Evolutionary conservation across 2,888 invertebrate species (phyloP).

Genomic region (Caenorhabditis becei): DNA sequence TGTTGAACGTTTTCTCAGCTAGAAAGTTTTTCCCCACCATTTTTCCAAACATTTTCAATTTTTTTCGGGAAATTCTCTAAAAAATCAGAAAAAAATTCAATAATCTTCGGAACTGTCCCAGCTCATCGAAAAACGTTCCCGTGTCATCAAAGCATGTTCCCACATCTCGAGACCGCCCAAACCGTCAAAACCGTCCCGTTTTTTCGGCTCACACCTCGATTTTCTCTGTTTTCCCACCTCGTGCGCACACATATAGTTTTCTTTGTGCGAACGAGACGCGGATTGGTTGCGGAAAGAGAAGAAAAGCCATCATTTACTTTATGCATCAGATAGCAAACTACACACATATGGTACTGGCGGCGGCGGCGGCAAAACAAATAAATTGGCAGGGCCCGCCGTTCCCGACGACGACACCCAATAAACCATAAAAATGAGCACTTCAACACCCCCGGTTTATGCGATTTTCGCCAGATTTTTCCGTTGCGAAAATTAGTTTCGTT

Average conservation of each 20-base stretch:
- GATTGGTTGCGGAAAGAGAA: constrained; percentile 4
- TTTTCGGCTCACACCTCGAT: neutral
- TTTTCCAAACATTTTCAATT: too few species aligned
- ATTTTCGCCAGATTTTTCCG: neutral
- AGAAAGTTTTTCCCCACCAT: too few species aligned
- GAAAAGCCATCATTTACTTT: constrained; percentile 27
- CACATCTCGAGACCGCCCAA: too few species aligned
- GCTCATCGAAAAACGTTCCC: too few species aligned
- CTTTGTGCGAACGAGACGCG: neutral
- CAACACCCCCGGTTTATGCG: neutral
- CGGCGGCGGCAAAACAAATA: constrained; percentile 16
- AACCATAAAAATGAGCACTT: neutral
- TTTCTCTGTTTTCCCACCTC: neutral
- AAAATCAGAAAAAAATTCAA: too few species aligned
- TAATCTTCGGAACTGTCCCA: too few species aligned
- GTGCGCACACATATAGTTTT: constrained; percentile 9
- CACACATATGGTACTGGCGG: too few species aligned
- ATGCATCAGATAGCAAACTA: constrained; percentile 51
- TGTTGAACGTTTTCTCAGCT: too few species aligned
- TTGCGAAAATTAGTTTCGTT: too few species aligned
- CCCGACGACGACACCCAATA: neutral
- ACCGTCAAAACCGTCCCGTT: neutral
- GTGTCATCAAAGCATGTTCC: too few species aligned
- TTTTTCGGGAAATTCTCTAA: too few species aligned
- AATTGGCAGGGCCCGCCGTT: neutral